These are phyloP conservation scores for Platycercus adscitus DNA, from an alignment of 2,113 vertebrate species.

Conservation along the genomic window DNA sequence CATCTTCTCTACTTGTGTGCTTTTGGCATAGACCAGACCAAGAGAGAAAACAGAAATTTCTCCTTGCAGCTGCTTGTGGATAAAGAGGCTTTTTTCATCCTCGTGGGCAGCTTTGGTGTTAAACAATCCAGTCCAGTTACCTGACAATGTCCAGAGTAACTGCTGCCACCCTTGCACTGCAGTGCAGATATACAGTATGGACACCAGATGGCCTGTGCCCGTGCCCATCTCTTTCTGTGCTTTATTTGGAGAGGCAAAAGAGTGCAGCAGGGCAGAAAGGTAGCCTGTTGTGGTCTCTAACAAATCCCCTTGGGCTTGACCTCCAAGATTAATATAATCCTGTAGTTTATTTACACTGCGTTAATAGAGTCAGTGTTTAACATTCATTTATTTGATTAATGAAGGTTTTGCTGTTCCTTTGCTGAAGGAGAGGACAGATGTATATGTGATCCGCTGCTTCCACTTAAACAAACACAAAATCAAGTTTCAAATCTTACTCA, in stretches of 20 bases:
- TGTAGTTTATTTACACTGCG: slow-evolving; percentile 26
- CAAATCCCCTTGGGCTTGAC: slow-evolving; percentile 19
- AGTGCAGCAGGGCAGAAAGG: neutral
- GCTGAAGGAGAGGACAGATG: slow-evolving; percentile 9
- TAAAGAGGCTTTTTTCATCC: neutral
- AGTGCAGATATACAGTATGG: neutral
- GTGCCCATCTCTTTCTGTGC: neutral
- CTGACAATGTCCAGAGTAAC: neutral
- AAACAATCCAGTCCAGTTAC: neutral
- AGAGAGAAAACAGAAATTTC: neutral
- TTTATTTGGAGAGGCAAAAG: neutral
- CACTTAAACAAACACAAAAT: slow-evolving; percentile 31
- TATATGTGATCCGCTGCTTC: slow-evolving; percentile 13
- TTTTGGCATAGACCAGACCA: neutral
- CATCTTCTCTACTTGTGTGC: neutral
- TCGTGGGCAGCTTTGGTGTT: accelerated
- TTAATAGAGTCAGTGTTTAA: slow-evolving; percentile 37
- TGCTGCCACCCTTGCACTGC: neutral
- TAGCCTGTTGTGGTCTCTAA: neutral
- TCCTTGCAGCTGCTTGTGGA: neutral
- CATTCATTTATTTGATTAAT: slow-evolving; percentile 53
- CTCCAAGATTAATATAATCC: neutral
- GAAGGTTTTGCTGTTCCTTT: slow-evolving; percentile 20
- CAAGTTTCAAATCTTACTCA: neutral
- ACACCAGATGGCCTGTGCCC: too few species aligned